phyloP scores from a whole-genome alignment of 2,888 invertebrate species.

The Cataglyphis cursor region DNA sequence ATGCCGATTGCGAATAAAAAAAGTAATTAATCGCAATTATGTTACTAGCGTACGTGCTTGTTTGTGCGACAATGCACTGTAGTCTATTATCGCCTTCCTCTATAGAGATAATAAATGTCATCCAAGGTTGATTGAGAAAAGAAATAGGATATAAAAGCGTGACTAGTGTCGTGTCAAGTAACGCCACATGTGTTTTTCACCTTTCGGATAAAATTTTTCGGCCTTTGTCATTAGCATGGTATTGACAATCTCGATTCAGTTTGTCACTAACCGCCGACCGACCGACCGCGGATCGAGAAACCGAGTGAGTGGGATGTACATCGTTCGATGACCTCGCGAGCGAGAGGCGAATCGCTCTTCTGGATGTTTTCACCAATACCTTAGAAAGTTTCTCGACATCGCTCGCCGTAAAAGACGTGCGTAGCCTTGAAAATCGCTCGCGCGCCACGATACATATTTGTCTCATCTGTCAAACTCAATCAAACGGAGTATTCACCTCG shows the following conservation, averaged over 20 bases:
- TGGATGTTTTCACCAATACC: constrained; percentile 68
- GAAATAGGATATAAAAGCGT: neutral
- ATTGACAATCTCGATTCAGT: neutral
- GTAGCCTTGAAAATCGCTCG: constrained; percentile 68
- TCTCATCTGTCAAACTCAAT: constrained; percentile 11
- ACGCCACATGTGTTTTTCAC: neutral
- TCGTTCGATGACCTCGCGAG: constrained; percentile 73
- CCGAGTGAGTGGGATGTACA: constrained; percentile 61
- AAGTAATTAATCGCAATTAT: neutral
- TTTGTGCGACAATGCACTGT: neutral
- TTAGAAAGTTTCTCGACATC: constrained; percentile 65
- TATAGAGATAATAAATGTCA: neutral
- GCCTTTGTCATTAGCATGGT: neutral
- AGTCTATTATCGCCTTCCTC: neutral
- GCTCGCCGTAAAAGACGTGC: constrained; percentile 30
- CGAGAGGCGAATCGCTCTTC: constrained; percentile 71
- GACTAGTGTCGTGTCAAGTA: neutral
- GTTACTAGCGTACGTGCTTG: neutral
- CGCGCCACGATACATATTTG: constrained; percentile 28
- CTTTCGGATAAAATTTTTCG: neutral
- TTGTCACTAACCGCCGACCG: constrained; percentile 38
- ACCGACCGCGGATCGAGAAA: constrained; percentile 26
- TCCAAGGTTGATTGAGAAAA: constrained; percentile 4
- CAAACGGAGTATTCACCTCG: neutral
- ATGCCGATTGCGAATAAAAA: neutral